Percentiles rank a stretch among this genome's conserved stretches.
These are phyloP conservation scores for Delia radicum DNA, from an alignment of 1,140 invertebrate genomes.

Conservation along the genomic window DNA sequence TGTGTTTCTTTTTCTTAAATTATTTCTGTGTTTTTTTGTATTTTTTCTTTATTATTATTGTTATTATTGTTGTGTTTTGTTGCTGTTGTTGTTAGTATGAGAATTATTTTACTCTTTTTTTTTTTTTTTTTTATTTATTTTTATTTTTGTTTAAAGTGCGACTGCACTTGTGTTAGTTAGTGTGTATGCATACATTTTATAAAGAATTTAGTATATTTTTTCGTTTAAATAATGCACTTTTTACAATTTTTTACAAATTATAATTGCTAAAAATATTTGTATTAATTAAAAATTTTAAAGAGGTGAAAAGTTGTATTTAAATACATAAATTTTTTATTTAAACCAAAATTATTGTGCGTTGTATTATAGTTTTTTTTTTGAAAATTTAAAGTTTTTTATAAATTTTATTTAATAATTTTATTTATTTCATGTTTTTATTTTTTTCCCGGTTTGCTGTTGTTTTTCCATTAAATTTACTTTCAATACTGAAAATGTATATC, in stretches of 20 bases:
- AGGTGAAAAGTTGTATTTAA: not conserved
- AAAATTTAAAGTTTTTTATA: not conserved
- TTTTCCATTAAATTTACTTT: conserved; percentile 45
- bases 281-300: not conserved
- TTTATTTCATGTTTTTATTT: not conserved
- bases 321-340: not conserved
- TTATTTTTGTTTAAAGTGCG: not conserved
- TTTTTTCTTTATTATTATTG: not conserved
- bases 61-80: not conserved
- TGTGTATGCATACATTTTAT: not conserved
- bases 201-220: not conserved
- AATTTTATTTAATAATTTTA: not conserved
- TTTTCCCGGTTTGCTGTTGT: conserved; percentile 34
- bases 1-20: no score
- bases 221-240: not conserved
- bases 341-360: not conserved
- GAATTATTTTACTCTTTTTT: not conserved
- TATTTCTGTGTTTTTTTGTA: not conserved
- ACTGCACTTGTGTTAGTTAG: not conserved
- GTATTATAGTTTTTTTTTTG: not conserved
- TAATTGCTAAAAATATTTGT: not conserved
- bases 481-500: conserved; percentile 45
- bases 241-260: not conserved
- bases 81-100: not conserved
- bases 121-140: not conserved